phyloP scores from a whole-genome alignment of 2,888 invertebrate genomes.

The Nebria salina region DNA sequence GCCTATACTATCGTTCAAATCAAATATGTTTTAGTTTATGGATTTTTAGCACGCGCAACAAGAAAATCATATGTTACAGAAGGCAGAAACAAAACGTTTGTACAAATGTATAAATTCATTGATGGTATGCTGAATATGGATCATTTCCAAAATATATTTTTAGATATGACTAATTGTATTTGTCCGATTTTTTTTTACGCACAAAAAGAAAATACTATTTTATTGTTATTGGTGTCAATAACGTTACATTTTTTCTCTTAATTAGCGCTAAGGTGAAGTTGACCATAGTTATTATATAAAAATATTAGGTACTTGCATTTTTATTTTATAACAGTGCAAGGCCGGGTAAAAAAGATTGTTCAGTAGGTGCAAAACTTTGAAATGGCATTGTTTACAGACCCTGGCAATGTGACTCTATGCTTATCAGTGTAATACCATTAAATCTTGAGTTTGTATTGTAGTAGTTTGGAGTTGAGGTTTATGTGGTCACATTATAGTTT shows the following conservation, averaged over 20 bases:
- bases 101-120: conserved; percentile 15
- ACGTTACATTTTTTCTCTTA: conserved; percentile 17
- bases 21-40: background rate
- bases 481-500: background rate
- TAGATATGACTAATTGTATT: background rate
- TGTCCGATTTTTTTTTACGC: background rate
- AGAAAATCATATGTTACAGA: background rate
- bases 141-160: conserved; percentile 6
- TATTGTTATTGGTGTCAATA: conserved; percentile 39
- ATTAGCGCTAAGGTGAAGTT: conserved; percentile 12
- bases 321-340: background rate
- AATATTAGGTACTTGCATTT: background rate
- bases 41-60: no score
- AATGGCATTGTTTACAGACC: conserved; percentile 17
- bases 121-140: background rate
- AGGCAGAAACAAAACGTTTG: background rate
- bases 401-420: background rate
- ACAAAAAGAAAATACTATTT: conserved; percentile 7
- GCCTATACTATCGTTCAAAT: no score
- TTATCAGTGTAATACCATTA: background rate
- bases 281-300: background rate
- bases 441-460: background rate
- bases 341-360: background rate
- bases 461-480: background rate
- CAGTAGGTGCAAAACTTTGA: background rate